phyloP scores from a whole-genome alignment of 2,888 invertebrate genomes.

The Drosophila mulleri region DNA sequence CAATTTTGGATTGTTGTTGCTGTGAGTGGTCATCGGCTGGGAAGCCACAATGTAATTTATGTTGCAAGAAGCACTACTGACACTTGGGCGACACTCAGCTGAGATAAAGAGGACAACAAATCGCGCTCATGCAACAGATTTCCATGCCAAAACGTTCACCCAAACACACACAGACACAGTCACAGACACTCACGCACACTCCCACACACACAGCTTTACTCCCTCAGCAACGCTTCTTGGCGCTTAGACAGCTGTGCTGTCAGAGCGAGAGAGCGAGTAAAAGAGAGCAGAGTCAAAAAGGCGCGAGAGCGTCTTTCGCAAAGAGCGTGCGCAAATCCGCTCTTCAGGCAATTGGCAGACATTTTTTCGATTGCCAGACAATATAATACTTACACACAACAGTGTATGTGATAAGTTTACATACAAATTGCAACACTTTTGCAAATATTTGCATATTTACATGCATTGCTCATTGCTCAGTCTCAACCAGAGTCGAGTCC shows the following conservation, averaged over 20 bases:
- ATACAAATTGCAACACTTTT: not conserved
- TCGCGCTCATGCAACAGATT: conserved; percentile 79
- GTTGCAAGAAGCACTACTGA: conserved; percentile 74
- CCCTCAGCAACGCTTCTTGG: not conserved
- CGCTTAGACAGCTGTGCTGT: conserved; percentile 63
- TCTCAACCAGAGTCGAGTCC: not conserved
- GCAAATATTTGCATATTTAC: not conserved
- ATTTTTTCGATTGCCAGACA: not conserved
- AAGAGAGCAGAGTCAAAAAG: not conserved
- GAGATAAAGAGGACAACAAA: conserved; percentile 80
- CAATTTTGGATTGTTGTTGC: conserved; percentile 34
- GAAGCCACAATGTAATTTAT: conserved; percentile 70
- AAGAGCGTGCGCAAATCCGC: conserved; percentile 62
- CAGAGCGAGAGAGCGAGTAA: not conserved
- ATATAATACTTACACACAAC: rapidly evolving
- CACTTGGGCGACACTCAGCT: conserved; percentile 79
- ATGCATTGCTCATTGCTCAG: not conserved
- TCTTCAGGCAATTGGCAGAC: conserved; percentile 3
- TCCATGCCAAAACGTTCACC: conserved; percentile 63
- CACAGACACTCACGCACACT: conserved; percentile 10
- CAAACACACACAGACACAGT: conserved; percentile 26
- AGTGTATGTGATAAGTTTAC: not conserved
- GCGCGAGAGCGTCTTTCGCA: conserved; percentile 3
- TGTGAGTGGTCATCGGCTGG: conserved; percentile 53
- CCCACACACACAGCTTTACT: not conserved